Base-by-base conservation (phyloP, 2,113 vertebrate genomes). In the Choloepus hoffmanni region DNA sequence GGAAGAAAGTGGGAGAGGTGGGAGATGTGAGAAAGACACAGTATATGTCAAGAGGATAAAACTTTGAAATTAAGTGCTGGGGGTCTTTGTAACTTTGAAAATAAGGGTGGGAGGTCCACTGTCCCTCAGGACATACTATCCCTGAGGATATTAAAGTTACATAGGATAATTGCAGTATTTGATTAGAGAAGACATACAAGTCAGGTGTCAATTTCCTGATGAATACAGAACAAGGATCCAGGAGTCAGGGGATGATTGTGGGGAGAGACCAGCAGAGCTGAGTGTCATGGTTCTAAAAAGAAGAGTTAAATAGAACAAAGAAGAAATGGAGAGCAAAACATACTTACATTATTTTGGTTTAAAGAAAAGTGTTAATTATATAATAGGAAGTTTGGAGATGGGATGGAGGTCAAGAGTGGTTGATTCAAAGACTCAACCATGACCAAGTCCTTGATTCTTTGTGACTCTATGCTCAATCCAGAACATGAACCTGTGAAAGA, bases 341-440 rank as follows among this genome's bases (percentile, higher is more conserved):
- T 30, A 26, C 14, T 62, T 68, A 86, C 28, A 53, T 23, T 33
- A 73, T 45, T 58, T 77, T 70, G 30, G 8, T 74, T 73, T 89
- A 89, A 76, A 77, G 11, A 81, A 60, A 70, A 65, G 2, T 81
- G 95, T 94, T 85, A 28, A n/a, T 73, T 92, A 89, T 48, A 33
- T 33, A 92, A 91, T 13, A 55, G 6, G 2, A 95, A 94, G 4
- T 5, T 24, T 23, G 82, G 48, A 88, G 7, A 3, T 55, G 3
- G 14, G 19, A 55, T 43, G 26, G 23, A 2, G 85, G 70, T 94
- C 67, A 58, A 67, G n/a, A 33, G 55, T 55, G 8, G n/a, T 58
- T 79, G n/a, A 67, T 48, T 70, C 58, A 83, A 84, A 40, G 12
- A 14, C 0, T 72, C 45, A 53, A 23, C 26, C 43, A 77, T 74